These are phyloP conservation scores for Delichon dasypus DNA, from an alignment of 2,797 vertebrate species.

Conservation along the genomic window DNA sequence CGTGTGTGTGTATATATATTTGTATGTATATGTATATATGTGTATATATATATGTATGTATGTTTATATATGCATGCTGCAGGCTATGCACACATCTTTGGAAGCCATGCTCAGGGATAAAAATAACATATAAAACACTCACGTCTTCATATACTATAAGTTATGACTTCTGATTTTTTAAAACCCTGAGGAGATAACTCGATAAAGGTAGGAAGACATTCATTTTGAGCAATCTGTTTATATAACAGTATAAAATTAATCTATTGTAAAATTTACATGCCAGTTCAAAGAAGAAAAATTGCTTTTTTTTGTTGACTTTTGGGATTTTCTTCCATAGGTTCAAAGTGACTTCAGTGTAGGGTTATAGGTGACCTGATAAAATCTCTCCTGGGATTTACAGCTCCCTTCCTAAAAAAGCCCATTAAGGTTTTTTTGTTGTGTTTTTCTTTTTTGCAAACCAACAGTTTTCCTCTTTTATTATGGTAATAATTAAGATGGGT, in stretches of 20 bases:
- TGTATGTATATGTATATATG: fast-evolving
- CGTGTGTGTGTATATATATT: too few species aligned
- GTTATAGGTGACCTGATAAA: neutral
- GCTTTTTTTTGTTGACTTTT: neutral
- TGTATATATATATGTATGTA: too few species aligned
- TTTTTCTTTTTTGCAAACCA: too few species aligned
- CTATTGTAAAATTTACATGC: neutral
- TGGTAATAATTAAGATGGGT: neutral
- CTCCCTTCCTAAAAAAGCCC: neutral
- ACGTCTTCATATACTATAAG: neutral
- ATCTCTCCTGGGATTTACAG: neutral
- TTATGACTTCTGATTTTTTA: neutral
- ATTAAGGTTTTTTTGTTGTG: neutral
- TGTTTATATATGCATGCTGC: neutral
- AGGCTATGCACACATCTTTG: neutral
- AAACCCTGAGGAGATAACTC: neutral
- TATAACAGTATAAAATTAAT: neutral
- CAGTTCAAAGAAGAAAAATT: neutral
- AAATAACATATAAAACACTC: neutral
- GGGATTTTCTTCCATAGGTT: neutral
- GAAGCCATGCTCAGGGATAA: neutral
- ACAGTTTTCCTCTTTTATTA: neutral
- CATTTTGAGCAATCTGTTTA: neutral
- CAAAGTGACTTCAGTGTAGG: neutral
- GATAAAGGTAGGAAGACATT: constrained; percentile 4